phyloP scores from a whole-genome alignment of 2,113 vertebrate species.

The Saguinus midas region DNA sequence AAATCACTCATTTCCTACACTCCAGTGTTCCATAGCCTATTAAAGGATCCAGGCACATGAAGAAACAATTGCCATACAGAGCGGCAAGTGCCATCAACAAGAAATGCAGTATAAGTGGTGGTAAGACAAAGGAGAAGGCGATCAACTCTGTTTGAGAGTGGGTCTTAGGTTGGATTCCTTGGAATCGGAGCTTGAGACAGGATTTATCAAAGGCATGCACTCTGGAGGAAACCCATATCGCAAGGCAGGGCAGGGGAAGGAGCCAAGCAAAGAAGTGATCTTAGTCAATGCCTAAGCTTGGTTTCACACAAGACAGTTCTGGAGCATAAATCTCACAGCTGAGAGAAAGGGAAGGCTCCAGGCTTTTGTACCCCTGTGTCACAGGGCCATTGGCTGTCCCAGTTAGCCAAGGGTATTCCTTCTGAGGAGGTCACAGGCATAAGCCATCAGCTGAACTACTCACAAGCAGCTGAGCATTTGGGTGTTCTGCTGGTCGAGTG shows the following conservation, averaged over 20 bases:
- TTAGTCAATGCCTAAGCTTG: background rate
- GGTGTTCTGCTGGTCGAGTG: background rate
- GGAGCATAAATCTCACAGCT: background rate
- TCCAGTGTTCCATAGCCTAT: background rate
- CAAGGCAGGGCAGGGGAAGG: background rate
- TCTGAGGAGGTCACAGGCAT: background rate
- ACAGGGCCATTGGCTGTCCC: background rate
- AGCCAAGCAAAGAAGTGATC: background rate
- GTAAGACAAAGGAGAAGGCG: background rate
- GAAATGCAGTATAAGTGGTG: background rate
- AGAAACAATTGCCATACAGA: background rate
- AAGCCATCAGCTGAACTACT: background rate
- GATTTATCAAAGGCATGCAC: background rate
- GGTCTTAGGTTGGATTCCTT: background rate
- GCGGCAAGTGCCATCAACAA: background rate
- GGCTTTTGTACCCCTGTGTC: too few relatives aligned
- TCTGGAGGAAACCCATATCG: background rate
- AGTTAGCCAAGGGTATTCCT: background rate
- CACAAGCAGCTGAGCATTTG: slow-evolving; percentile 6
- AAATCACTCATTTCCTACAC: background rate
- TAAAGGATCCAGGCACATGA: background rate
- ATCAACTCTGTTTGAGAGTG: background rate
- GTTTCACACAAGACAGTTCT: background rate
- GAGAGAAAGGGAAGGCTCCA: background rate
- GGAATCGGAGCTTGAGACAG: background rate